Evolutionary conservation across 1,140 invertebrate species (phyloP), one percentile per base, ranked within the genome.

Genomic region (Drosophila pandora): DNA sequence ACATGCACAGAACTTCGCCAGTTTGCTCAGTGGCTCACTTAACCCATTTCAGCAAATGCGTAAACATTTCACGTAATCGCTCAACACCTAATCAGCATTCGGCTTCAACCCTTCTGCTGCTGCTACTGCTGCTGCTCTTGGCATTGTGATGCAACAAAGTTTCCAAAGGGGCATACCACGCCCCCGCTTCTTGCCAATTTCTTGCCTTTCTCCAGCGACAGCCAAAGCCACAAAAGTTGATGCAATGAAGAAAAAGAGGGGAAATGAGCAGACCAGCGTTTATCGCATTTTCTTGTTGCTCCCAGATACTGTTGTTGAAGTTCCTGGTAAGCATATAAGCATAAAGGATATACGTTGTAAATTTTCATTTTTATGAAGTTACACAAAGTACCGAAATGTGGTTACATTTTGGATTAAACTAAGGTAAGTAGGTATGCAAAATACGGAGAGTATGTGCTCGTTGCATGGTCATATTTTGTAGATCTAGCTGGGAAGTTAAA

Each of bases 351-450:
- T 81, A 70, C 73, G 82, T 67, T 81, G 73, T 85, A 85, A 81
- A 85, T 85, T 87, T 85, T 87, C 82, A 87, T 85, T 85, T 87
- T 84, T 87, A 78, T 85, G 77, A 85, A 85, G 81, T 78, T 87
- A 63, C 77, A 85, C 77, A 87, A 81, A 78, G 82, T 87, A 85
- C 72, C 57, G 71, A 65, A 84, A 85, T 85, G 82, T 85, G 77
- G 82, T 85, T 87, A 78, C 78, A 81, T 74, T 85, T 87, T 81
- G 82, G 82, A 85, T 85, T 87, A 87, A 81, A 78, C 68, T 73
- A 76, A 76, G 71, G 72, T 75, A 75, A 76, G 43, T 47, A 47
- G 43, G 68, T 67, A 79, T 76, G 72, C 72, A 61, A 68, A 68
- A 59, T 67, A 75, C 62, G 53, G 45, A 43, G 21, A 67, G 62